Percentiles rank a stretch among this genome's conserved stretches.
Evolutionary conservation across 30 jellyfish, hydroid and myxozoan genomes (phyloP).

Genomic region (Turritopsis dohrnii): DNA sequence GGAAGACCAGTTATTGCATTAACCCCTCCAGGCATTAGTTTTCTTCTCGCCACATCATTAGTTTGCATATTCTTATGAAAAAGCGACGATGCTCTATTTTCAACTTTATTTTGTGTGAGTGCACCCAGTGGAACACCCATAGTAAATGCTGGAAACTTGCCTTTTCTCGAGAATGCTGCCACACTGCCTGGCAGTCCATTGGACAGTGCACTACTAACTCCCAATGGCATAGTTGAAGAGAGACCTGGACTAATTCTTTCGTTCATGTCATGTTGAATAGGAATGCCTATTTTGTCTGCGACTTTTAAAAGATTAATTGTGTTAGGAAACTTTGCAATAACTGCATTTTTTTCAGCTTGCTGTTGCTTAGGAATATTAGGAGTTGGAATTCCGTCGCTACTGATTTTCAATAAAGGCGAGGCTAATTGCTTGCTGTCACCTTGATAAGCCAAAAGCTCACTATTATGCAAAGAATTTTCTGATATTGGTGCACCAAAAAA

Average conservation of each 20-base stretch:
- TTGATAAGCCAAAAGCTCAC: conserved; percentile 80
- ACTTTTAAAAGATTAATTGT: background rate
- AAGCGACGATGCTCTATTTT: background rate
- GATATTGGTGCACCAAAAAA: conserved; percentile 75
- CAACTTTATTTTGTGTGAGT: background rate
- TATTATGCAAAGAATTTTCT: conserved; percentile 49
- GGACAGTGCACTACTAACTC: background rate
- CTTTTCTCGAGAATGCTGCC: conserved; percentile 4
- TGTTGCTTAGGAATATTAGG: conserved; percentile 29
- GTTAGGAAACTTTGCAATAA: conserved; percentile 40
- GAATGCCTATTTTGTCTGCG: background rate
- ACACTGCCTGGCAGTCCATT: conserved; percentile 27
- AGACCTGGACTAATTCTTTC: background rate
- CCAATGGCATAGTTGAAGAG: background rate
- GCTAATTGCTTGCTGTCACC: conserved; percentile 4
- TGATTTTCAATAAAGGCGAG: background rate
- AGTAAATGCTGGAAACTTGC: conserved; percentile 1
- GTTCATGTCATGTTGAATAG: background rate
- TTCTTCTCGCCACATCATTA: background rate
- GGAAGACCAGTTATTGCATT: conserved; percentile 43
- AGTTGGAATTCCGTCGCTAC: conserved; percentile 18
- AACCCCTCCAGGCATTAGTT: background rate
- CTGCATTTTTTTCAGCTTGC: conserved; percentile 64
- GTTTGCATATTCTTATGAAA: background rate
- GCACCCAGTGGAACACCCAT: background rate